These are phyloP conservation scores for Eptesicus fuscus DNA, from an alignment of 2,113 vertebrate genomes.

Conservation along the genomic window DNA sequence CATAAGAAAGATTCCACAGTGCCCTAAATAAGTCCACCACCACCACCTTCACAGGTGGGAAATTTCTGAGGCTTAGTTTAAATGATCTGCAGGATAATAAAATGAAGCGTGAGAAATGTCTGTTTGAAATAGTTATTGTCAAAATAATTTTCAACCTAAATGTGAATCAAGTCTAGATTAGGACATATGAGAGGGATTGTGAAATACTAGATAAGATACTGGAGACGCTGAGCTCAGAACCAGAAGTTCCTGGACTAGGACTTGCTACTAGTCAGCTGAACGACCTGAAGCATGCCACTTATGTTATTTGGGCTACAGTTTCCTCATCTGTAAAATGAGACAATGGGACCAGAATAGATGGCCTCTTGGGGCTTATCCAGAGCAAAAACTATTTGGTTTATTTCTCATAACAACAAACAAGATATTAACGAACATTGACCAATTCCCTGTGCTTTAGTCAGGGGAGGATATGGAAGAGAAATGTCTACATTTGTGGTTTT, in stretches of 20 bases:
- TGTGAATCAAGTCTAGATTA: neutral
- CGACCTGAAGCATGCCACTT: neutral
- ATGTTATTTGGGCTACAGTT: neutral
- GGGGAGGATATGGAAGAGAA: neutral
- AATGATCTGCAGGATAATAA: neutral
- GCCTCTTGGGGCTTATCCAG: neutral
- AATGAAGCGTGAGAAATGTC: neutral
- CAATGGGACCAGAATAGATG: neutral
- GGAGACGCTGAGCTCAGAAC: neutral
- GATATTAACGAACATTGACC: neutral
- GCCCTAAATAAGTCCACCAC: neutral
- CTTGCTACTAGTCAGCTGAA: neutral
- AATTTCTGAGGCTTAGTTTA: neutral
- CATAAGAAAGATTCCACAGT: slow-evolving; percentile 15
- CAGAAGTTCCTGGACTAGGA: neutral
- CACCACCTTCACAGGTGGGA: neutral
- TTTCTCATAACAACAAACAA: neutral
- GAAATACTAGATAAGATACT: neutral
- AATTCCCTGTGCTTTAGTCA: neutral
- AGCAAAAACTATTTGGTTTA: neutral
- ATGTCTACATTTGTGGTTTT: neutral
- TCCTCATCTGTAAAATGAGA: neutral
- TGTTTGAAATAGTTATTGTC: neutral
- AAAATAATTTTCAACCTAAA: slow-evolving; percentile 29
- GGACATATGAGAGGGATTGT: neutral